phyloP scores from a whole-genome alignment of 1,140 invertebrate species.

The Leptinotarsa texana region DNA sequence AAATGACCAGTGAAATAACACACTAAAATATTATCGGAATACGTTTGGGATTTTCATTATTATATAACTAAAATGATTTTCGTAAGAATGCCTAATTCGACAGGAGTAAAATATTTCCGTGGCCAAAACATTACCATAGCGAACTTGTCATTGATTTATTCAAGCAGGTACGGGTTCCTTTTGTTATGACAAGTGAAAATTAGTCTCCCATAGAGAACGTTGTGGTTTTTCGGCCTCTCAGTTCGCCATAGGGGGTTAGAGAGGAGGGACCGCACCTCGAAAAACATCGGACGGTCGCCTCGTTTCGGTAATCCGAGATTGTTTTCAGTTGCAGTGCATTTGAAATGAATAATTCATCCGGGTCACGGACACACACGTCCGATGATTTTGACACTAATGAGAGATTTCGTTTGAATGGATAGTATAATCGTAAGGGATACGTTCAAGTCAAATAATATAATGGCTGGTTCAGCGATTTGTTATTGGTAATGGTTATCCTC shows the following conservation, averaged over 20 bases:
- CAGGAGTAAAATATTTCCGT: not conserved
- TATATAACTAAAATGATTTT: too few species aligned
- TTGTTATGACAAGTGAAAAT: constrained; percentile 31
- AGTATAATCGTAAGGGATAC: not conserved
- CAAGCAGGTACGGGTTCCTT: constrained; percentile 9
- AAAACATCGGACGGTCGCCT: constrained; percentile 11
- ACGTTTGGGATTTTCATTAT: too few species aligned
- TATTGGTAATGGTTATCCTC: not conserved
- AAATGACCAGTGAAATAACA: too few species aligned
- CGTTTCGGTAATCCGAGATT: constrained; percentile 23
- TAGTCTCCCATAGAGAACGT: constrained; percentile 23
- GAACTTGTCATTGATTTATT: constrained; percentile 27
- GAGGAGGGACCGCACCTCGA: constrained; percentile 14
- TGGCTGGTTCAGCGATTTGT: not conserved
- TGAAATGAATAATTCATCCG: not conserved
- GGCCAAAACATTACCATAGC: not conserved
- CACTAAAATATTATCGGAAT: too few species aligned
- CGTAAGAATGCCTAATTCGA: too few species aligned
- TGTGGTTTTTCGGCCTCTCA: constrained; percentile 20
- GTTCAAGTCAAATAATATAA: not conserved
- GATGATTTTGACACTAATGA: not conserved
- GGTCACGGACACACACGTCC: not conserved
- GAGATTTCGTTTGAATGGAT: not conserved
- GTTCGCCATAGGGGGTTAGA: constrained; percentile 1
- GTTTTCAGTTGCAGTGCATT: constrained; percentile 13